Conservation (phyloP, 2,113 vertebrate genomes). For the Poeciliopsis turrubarensis region DNA sequence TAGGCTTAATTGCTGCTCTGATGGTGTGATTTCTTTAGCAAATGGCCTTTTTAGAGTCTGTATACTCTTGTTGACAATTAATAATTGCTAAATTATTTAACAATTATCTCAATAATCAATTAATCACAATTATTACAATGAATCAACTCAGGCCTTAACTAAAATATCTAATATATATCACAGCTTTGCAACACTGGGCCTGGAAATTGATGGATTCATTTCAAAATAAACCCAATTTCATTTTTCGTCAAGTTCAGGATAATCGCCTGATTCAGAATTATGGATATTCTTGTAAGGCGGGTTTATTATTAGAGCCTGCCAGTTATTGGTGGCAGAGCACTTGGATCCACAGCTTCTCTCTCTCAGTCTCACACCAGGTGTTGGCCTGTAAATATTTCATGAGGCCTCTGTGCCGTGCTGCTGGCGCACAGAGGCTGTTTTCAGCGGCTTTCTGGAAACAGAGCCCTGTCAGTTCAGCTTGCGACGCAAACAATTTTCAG, state of each 20-base stretch:
- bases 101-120: too few relatives aligned
- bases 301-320: constrained; percentile 5
- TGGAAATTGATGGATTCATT: neutral
- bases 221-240: neutral
- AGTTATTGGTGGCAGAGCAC: constrained; percentile 36
- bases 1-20: too few relatives aligned
- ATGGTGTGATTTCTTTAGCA: too few relatives aligned
- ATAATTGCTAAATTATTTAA: too few relatives aligned
- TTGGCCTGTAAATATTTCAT: constrained; percentile 77
- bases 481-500: constrained; percentile 68
- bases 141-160: too few relatives aligned
- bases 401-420: constrained; percentile 57
- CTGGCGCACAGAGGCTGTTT: constrained; percentile 67
- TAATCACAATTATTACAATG: too few relatives aligned
- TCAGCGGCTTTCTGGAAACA: constrained; percentile 67
- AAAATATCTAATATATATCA: too few relatives aligned
- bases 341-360: constrained; percentile 44
- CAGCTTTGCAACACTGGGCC: neutral
- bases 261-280: neutral
- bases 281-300: neutral
- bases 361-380: constrained; percentile 73
- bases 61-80: too few relatives aligned
- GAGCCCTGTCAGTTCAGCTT: constrained; percentile 70
- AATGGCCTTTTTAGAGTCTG: too few relatives aligned
- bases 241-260: neutral